These are phyloP conservation scores for Cotesia vestalis DNA, from an alignment of 1,140 invertebrate genomes.

Conservation along the genomic window DNA sequence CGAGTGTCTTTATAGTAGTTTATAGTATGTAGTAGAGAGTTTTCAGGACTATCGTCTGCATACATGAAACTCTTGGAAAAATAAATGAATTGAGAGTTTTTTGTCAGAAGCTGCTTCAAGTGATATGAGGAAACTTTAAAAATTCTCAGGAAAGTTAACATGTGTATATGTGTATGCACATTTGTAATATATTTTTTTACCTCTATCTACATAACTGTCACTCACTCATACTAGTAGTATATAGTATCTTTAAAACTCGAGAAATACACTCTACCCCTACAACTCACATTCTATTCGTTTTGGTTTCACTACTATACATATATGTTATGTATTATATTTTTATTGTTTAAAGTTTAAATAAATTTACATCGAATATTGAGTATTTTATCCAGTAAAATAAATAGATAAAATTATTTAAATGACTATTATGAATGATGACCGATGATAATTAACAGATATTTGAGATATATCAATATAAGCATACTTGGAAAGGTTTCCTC, in stretches of 20 bases:
- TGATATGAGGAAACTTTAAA: not conserved
- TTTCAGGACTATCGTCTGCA: not conserved
- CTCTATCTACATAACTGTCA: no score
- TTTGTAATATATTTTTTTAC: no score
- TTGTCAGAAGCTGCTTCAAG: not conserved
- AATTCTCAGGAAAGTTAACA: not conserved
- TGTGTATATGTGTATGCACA: not conserved
- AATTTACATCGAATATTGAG: not conserved
- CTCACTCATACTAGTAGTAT: not conserved
- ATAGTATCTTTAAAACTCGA: not conserved
- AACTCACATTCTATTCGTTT: no score
- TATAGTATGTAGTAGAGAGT: no score
- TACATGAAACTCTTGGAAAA: not conserved
- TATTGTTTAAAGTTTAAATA: not conserved
- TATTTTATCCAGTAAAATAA: not conserved
- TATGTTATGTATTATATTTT: no score
- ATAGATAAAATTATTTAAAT: not conserved
- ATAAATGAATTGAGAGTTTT: constrained; percentile 3
- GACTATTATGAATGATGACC: no score
- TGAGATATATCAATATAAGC: constrained; percentile 7
- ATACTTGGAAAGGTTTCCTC: constrained; percentile 15
- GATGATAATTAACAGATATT: not conserved
- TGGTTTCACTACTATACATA: no score
- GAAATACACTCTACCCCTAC: no score
- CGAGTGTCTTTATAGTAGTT: not conserved